These are phyloP conservation scores for Fregata magnificens DNA, from an alignment of 2,113 vertebrate genomes.

Conservation along the genomic window DNA sequence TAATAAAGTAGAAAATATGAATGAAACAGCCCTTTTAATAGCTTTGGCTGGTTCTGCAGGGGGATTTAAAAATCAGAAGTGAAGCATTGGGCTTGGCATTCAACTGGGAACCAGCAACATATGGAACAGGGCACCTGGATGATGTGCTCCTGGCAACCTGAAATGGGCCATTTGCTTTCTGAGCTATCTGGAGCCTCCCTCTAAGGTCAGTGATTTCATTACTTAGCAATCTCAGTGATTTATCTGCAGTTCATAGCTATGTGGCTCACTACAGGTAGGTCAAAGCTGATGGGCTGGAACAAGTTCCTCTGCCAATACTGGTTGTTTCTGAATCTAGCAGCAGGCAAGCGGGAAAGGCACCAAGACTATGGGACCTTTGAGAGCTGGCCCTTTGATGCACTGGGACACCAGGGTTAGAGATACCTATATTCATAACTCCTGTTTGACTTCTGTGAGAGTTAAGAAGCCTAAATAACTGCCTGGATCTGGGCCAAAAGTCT, in stretches of 20 bases:
- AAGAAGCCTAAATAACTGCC: not conserved
- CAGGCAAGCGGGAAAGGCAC: not conserved
- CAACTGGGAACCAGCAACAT: not conserved
- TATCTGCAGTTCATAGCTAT: not conserved
- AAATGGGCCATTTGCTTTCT: not conserved
- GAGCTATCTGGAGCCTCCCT: constrained; percentile 3
- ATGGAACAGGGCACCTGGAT: constrained; percentile 24
- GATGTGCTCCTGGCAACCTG: not conserved
- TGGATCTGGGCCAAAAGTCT: not conserved
- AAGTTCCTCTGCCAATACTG: not conserved
- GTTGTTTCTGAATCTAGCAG: not conserved
- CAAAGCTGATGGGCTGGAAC: not conserved
- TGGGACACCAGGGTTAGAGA: not conserved
- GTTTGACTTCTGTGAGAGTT: not conserved
- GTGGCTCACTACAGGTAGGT: not conserved
- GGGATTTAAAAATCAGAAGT: not conserved
- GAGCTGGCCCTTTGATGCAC: not conserved
- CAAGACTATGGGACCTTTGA: not conserved
- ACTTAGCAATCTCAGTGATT: not conserved
- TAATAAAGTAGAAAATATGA: constrained; percentile 43
- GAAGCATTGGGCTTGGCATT: not conserved
- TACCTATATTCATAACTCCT: not conserved
- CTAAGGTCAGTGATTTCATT: constrained; percentile 12
- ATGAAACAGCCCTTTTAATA: not conserved
- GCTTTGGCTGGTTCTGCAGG: constrained; percentile 4